Evolutionary conservation across 2,888 invertebrate species (phyloP), one percentile per base, ranked within the genome.

Genomic region (Venustoraphidia nigricollis): DNA sequence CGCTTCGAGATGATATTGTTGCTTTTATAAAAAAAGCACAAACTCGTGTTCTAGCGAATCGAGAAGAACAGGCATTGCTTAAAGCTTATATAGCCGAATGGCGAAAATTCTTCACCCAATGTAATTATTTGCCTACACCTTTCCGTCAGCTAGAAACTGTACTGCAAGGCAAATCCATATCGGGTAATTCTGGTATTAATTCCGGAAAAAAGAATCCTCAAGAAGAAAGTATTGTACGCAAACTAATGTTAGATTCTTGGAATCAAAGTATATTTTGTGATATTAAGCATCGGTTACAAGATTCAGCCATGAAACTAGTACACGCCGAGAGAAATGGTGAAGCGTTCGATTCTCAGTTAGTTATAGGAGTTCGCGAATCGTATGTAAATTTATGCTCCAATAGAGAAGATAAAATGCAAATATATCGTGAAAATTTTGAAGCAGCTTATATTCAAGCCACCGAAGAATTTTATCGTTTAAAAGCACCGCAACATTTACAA

Each of bases 191-290:
- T n/a, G 51, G 53, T n/a, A 58, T 58, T 51, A 58, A 56, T 47
- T 56, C 62, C 52, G 53, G 60, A 70, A 71, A 73, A 75, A 72
- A 71, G 69, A 66, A 63, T 64, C 66, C 74, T 71, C 67, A 74
- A 53, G 94, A 94, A 56, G 94, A 94, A 60, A 91, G 90, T 67
- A 82, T 94, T 58, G 94, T 96, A 45, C 77, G 93, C 10, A 79
- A 96, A 78, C 69, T 96, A 52, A 98, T 98, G 98, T 72, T 98
- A 53, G 95, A 96, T 66, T 92, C 90, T 51, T 98, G 98, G 98
- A 96, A 97, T 70, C 85, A 88, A 63, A 90, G 88, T 64, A 97
- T 98, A 61, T 98, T 98, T 68, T 79, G 82, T 64, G 89, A 92
- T 64, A 95, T 98, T 55, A 95, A 95, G 65, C 84, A 90, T 62